Evolutionary conservation across 2,113 vertebrate genomes (phyloP).

Genomic region (Erinaceus europaeus): DNA sequence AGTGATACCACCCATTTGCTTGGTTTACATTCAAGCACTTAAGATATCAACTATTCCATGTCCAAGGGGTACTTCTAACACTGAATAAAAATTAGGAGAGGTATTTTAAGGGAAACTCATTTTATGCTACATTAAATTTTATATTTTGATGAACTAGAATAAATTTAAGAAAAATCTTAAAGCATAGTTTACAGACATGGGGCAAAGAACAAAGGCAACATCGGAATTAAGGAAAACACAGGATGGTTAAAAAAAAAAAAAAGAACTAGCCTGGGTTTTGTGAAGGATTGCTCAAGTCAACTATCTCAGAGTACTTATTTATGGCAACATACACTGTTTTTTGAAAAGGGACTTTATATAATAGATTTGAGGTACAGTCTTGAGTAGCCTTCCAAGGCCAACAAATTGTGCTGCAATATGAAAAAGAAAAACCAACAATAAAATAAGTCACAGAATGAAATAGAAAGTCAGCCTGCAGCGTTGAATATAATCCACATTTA

Average conservation of each 20-base stretch:
- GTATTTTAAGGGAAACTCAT: too few species aligned
- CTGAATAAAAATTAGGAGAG: too few species aligned
- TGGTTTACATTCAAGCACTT: neutral
- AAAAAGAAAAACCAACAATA: neutral
- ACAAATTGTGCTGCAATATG: neutral
- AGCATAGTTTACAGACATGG: too few species aligned
- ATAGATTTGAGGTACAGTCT: constrained; percentile 5
- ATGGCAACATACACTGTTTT: neutral
- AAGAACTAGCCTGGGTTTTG: neutral
- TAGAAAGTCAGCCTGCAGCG: neutral
- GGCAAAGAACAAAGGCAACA: too few species aligned
- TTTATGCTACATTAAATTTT: neutral
- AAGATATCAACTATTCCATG: too few species aligned
- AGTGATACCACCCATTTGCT: neutral
- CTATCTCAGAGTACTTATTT: neutral
- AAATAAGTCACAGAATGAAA: neutral
- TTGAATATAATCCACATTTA: too few species aligned
- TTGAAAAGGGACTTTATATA: neutral
- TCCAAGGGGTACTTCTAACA: too few species aligned
- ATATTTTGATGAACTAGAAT: neutral
- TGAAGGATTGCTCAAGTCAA: neutral
- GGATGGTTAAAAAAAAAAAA: neutral
- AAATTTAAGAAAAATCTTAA: neutral
- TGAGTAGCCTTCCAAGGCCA: neutral
- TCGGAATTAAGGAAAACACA: neutral